These are phyloP conservation scores for Syngnathoides biaculeatus DNA, from an alignment of 2,113 vertebrate genomes.

Conservation along the genomic window DNA sequence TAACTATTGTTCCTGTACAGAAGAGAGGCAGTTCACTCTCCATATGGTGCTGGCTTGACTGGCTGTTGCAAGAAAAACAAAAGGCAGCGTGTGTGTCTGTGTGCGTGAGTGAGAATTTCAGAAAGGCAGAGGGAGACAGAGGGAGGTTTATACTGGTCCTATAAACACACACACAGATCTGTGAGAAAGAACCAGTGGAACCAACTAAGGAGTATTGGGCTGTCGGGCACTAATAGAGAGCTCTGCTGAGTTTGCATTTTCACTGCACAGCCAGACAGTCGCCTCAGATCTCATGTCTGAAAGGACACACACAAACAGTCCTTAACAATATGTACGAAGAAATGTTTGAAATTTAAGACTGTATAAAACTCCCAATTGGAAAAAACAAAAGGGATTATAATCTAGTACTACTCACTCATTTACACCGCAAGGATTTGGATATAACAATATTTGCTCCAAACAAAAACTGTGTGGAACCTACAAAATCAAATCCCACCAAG, in stretches of 20 bases:
- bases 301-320: slow-evolving; percentile 14
- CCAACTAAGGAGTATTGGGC: slow-evolving; percentile 26
- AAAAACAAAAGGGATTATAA: too few species aligned
- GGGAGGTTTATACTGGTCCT: slow-evolving; percentile 15
- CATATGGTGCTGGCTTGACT: slow-evolving; percentile 35
- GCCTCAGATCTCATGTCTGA: slow-evolving; percentile 59
- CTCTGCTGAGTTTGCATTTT: slow-evolving; percentile 68
- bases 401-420: too few species aligned
- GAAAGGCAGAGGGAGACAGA: slow-evolving; percentile 7
- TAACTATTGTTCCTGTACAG: slow-evolving; percentile 48
- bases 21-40: slow-evolving; percentile 40
- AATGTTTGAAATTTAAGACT: background rate
- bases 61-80: slow-evolving; percentile 23
- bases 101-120: slow-evolving; percentile 2
- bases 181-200: slow-evolving; percentile 28
- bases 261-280: slow-evolving; percentile 54
- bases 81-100: slow-evolving; percentile 1
- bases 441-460: too few species aligned
- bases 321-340: background rate
- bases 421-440: too few species aligned
- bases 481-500: too few species aligned
- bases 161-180: slow-evolving; percentile 28
- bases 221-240: slow-evolving; percentile 33
- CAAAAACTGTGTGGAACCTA: too few species aligned
- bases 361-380: too few species aligned